Evolutionary conservation across 37 sponge, comb jelly and placozoan species (phyloP), one percentile per base, ranked within the genome.

Genomic region (Diacarnus erythraeanus): DNA sequence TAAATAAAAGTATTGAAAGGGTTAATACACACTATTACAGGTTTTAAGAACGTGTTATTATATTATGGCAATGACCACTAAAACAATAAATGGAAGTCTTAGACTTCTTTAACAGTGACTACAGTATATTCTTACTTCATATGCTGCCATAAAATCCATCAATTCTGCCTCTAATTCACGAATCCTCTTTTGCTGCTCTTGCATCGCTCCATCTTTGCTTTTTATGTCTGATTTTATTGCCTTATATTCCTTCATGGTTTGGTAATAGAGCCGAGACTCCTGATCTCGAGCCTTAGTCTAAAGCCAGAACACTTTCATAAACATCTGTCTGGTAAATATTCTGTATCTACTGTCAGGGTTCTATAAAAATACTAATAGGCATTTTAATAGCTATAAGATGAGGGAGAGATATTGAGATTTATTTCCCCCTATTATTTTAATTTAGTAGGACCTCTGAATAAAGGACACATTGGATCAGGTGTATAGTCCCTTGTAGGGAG

Each of bases 271-370:
- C 18, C 74, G 58, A 15, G 86, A 77, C 4, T 79, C 86, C 23
- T 74, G 59, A 40, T 92, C 93, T 18, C 89, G 85, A 30, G 51
- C 61, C 43, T 78, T 84, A 39, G 86, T 85, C 85, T 88, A 64
- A 23, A 69, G n/a, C n/a, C n/a, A n/a, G n/a, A n/a, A n/a, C n/a
- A n/a, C n/a, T n/a, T n/a, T n/a, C n/a, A n/a, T n/a, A n/a, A n/a
- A n/a, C n/a, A n/a, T n/a, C n/a, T n/a, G n/a, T n/a, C n/a, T n/a
- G n/a, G n/a, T n/a, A n/a, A n/a, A n/a, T n/a, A n/a, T n/a, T n/a
- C n/a, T n/a, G n/a, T n/a, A n/a, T n/a, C n/a, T n/a, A n/a, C n/a
- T n/a, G n/a, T n/a, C n/a, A n/a, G n/a, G n/a, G n/a, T n/a, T n/a
- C n/a, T n/a, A n/a, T n/a, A n/a, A n/a, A n/a, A n/a, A n/a, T n/a